Conservation (phyloP, 2,113 vertebrate genomes). For the Dunckerocampus dactyliophorus region DNA sequence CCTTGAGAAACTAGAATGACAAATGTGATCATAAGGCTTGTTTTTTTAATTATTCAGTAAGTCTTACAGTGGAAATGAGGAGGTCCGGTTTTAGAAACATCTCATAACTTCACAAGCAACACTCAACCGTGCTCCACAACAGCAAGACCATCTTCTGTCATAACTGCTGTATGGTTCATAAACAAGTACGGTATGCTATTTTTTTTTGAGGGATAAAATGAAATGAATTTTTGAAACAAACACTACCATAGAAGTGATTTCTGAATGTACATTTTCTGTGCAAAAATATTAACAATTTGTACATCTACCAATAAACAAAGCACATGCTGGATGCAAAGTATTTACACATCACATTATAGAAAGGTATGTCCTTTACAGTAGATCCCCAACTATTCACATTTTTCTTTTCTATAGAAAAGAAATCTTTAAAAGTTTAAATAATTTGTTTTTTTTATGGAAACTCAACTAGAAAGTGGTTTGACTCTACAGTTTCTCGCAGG, state of each 20-base stretch:
- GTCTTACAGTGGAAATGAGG: conserved; percentile 15
- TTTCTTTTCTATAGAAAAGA: no score
- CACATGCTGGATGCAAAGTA: conserved; percentile 41
- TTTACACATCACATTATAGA: conserved; percentile 52
- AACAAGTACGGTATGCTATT: background rate
- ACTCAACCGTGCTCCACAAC: background rate
- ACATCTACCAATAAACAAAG: conserved; percentile 40
- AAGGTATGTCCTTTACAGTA: conserved; percentile 30
- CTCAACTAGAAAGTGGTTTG: no score
- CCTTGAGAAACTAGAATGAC: background rate
- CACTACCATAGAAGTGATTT: background rate
- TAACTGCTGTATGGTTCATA: background rate
- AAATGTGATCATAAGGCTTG: conserved; percentile 6
- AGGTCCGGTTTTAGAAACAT: no score
- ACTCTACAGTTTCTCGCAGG: no score
- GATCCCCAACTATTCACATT: no score
- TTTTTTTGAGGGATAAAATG: background rate
- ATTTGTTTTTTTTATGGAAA: no score
- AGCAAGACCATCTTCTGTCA: background rate
- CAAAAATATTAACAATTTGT: conserved; percentile 29
- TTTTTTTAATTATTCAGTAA: conserved; percentile 21
- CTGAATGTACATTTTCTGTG: conserved; percentile 10
- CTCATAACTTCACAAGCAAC: background rate
- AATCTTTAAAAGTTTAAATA: no score
- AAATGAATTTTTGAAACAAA: background rate